Conservation (phyloP, 2,113 vertebrate genomes). For the Pseudorectes ferrugineus region DNA sequence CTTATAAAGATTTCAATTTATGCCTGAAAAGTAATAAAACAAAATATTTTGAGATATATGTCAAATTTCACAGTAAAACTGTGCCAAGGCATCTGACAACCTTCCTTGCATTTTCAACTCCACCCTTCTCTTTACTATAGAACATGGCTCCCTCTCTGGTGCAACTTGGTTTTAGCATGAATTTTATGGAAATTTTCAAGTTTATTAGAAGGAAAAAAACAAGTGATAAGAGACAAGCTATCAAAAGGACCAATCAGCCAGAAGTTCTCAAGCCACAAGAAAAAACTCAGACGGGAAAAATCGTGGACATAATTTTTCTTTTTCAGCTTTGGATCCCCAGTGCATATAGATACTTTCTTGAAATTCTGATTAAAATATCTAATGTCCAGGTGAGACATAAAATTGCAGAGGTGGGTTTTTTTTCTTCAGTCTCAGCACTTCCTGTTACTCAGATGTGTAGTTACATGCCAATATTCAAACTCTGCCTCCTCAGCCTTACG, state of each 20-base stretch:
- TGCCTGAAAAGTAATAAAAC: not conserved
- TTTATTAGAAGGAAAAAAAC: not conserved
- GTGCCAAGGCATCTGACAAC: not conserved
- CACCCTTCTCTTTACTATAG: not conserved
- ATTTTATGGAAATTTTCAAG: not conserved
- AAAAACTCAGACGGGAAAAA: not conserved
- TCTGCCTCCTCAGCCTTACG: not conserved
- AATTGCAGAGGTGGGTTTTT: not conserved
- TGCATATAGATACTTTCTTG: not conserved
- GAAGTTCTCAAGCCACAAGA: not conserved
- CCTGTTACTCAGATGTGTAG: not conserved
- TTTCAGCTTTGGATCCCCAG: not conserved
- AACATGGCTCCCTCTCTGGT: not conserved
- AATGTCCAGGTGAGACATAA: not conserved
- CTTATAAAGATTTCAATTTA: not conserved
- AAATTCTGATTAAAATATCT: not conserved
- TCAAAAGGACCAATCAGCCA: not conserved
- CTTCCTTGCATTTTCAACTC: not conserved
- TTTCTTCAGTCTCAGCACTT: not conserved
- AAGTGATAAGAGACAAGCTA: not conserved
- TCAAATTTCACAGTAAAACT: not conserved
- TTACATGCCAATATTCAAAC: not conserved
- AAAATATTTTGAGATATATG: not conserved
- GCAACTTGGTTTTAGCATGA: not conserved
- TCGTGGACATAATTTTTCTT: rapidly evolving